A percentile compares a stretch with the other conserved stretches of the same genome.
These are phyloP conservation scores for Drosophila sproati DNA, from an alignment of 1,140 invertebrate genomes.

Conservation along the genomic window DNA sequence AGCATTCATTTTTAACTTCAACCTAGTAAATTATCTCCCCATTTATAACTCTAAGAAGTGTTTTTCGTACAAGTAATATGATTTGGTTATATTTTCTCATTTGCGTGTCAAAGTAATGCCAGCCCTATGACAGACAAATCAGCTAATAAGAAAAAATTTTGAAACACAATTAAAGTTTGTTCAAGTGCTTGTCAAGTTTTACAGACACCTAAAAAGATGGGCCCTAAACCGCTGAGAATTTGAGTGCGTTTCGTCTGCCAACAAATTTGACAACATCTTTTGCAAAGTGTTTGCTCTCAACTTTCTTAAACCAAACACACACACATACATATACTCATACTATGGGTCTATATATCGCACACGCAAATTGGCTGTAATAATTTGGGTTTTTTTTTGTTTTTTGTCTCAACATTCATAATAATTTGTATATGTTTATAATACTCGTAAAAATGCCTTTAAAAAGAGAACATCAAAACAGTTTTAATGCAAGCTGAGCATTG, in stretches of 20 bases:
- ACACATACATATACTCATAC: constrained; percentile 13
- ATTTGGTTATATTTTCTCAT: not conserved
- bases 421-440: constrained; percentile 48
- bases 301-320: not conserved
- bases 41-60: no score
- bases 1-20: not conserved
- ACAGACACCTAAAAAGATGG: constrained; percentile 15
- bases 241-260: constrained; percentile 28
- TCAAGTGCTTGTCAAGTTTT: constrained; percentile 5
- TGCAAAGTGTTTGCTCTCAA: not conserved
- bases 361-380: constrained; percentile 53
- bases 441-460: constrained; percentile 58
- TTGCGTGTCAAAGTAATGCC: not conserved
- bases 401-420: constrained; percentile 44
- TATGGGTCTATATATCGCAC: constrained; percentile 23
- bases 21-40: not conserved
- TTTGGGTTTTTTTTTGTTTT: constrained; percentile 16
- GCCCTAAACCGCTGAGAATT: constrained; percentile 39
- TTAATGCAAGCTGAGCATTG: constrained; percentile 50
- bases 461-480: constrained; percentile 57
- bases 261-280: constrained; percentile 3
- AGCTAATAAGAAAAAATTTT: not conserved
- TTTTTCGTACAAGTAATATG: not conserved
- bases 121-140: constrained; percentile 2
- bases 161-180: not conserved